Percentiles rank a stretch among this genome's conserved stretches.
phyloP scores from a whole-genome alignment of 2,797 vertebrate genomes.

The Clarias platycephalus region DNA sequence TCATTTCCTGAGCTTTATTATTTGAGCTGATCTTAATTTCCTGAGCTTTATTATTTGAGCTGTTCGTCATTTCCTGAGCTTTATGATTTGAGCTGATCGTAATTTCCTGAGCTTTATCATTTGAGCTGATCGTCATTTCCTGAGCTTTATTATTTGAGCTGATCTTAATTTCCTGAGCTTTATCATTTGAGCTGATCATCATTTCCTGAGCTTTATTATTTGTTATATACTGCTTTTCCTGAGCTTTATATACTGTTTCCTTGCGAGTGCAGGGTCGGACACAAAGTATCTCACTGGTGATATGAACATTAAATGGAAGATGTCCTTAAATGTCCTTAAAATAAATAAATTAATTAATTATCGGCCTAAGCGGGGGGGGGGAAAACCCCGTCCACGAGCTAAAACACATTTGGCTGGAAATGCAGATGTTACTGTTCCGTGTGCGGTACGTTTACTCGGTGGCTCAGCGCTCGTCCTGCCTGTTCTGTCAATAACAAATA shows the following conservation, averaged over 20 bases:
- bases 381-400: background rate
- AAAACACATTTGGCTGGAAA: background rate
- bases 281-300: background rate
- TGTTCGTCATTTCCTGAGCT: too few relatives aligned
- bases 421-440: background rate
- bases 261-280: background rate
- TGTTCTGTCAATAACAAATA: background rate
- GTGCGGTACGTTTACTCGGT: background rate
- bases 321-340: background rate
- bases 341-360: too few relatives aligned
- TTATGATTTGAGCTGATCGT: too few relatives aligned
- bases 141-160: too few relatives aligned
- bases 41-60: background rate
- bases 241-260: background rate
- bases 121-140: background rate
- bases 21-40: background rate
- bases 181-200: too few relatives aligned
- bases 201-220: too few relatives aligned
- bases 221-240: too few relatives aligned
- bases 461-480: background rate
- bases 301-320: background rate
- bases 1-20: too few relatives aligned
- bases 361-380: too few relatives aligned
- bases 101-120: background rate
- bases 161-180: too few relatives aligned